Percentiles rank a stretch among this genome's conserved stretches.
These are phyloP conservation scores for Buphagus erythrorhynchus DNA, from an alignment of 2,797 vertebrate genomes.

Conservation along the genomic window DNA sequence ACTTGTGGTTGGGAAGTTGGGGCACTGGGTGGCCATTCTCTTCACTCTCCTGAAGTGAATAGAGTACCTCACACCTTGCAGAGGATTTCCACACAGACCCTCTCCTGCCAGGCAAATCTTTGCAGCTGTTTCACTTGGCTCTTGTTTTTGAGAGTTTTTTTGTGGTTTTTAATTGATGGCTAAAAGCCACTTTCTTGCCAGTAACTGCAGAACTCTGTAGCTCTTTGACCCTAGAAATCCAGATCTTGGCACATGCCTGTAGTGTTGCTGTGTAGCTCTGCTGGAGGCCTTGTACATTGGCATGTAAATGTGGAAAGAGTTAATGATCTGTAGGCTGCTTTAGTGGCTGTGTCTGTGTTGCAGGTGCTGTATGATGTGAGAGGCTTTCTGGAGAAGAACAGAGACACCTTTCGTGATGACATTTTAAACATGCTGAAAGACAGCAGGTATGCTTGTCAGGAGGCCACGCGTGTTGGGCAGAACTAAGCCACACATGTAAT, in stretches of 20 bases:
- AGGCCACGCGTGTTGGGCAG: neutral
- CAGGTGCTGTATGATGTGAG: conserved; percentile 91
- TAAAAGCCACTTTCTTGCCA: neutral
- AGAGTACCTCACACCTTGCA: neutral
- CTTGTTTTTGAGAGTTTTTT: neutral
- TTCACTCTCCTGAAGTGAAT: neutral
- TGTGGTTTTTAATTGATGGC: neutral
- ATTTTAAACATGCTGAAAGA: conserved; percentile 92
- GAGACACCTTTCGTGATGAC: conserved; percentile 93
- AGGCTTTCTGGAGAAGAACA: conserved; percentile 92
- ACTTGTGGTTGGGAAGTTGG: neutral
- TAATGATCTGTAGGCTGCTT: neutral
- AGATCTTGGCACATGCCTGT: neutral
- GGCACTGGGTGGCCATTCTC: neutral
- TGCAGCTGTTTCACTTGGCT: conserved; percentile 6
- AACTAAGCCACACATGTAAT: neutral
- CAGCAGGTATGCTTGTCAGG: conserved; percentile 81
- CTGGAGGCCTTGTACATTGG: neutral
- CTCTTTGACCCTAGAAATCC: neutral
- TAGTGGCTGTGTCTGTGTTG: neutral
- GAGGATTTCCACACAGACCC: neutral
- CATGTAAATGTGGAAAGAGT: neutral
- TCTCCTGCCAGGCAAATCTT: neutral
- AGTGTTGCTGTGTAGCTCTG: neutral
- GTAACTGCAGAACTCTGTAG: neutral